phyloP scores from a whole-genome alignment of 2,113 vertebrate genomes.

The Brachionichthys hirsutus region DNA sequence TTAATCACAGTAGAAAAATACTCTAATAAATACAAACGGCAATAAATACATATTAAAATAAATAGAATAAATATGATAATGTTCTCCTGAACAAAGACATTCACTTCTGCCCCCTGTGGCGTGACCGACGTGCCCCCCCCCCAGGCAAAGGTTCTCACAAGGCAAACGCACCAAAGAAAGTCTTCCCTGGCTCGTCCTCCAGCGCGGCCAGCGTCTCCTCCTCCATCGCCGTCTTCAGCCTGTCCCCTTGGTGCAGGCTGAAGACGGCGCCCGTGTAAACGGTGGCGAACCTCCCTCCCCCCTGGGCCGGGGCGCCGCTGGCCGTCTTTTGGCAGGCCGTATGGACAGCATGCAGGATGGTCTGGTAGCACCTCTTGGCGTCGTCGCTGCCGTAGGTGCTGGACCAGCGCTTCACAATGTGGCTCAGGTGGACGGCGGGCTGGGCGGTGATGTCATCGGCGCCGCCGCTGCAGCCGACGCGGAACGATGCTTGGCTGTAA shows the following conservation, averaged over 20 bases:
- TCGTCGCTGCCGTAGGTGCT: neutral
- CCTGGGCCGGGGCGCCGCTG: fast-evolving
- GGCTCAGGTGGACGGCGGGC: constrained; percentile 60
- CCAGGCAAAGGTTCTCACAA: constrained; percentile 50
- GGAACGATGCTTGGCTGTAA: constrained; percentile 77
- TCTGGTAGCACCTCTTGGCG: neutral
- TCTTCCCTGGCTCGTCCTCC: constrained; percentile 49
- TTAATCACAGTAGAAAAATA: too few species aligned
- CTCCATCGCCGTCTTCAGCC: constrained; percentile 49
- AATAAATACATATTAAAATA: too few species aligned
- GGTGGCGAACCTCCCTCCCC: constrained; percentile 46
- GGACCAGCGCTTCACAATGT: constrained; percentile 64
- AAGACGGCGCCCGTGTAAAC: constrained; percentile 78
- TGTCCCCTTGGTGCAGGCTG: constrained; percentile 54
- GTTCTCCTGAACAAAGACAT: too few species aligned
- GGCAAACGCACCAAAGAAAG: constrained; percentile 77
- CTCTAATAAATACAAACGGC: too few species aligned
- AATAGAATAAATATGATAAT: too few species aligned
- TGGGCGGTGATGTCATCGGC: fast-evolving
- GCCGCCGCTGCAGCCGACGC: constrained; percentile 43
- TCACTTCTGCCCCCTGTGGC: too few species aligned
- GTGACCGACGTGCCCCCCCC: too few species aligned
- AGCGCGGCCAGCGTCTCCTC: constrained; percentile 24
- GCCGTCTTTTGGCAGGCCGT: constrained; percentile 52
- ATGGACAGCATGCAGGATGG: constrained; percentile 66